Base-by-base conservation (phyloP, 2,113 vertebrate species). In the Oostethus manadensis region DNA sequence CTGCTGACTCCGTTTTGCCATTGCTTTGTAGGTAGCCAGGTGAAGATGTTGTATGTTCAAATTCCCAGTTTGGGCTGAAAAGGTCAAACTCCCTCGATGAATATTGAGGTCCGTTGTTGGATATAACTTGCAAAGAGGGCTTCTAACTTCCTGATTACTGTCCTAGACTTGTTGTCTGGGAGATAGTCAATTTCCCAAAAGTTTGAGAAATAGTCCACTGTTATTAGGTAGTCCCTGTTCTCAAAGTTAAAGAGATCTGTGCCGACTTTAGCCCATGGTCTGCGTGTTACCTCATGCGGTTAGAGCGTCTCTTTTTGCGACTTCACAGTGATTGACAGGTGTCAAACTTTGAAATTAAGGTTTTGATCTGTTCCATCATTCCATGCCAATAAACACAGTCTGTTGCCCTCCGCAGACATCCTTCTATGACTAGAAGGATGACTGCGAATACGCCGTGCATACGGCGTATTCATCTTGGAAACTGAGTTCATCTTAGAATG, bases 401-500 rank as follows among this genome's bases (percentile, higher is more conserved):
- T 62, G 60, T 51, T 5, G 70, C 58, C 5, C 58, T 17, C 20
- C 62, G 18, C 1, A 78, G 42, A 33, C 43, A 71, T 47, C 56
- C 64, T 51, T 74, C 71, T 8, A 57, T 21, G 3, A 44, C 56
- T 35, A 40, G 45, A 8, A n/a, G n/a, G n/a, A n/a, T n/a, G n/a
- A n/a, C n/a, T 68, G 64, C 48, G 68, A 48, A 13, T 29, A 71
- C n/a, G n/a, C n/a, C n/a, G 49, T 71, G 61, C 3, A 63, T 20
- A 1, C 18, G n/a, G n/a, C 22, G 17, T 2, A 22, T 56, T 55
- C 33, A 3, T 1, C 3, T 10, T 10, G 1, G 4, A 40, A n/a
- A n/a, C n/a, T n/a, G n/a, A 38, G 23, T 13, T 46, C 23, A 11
- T 23, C 71, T 18, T 51, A 47, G 22, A 56, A 53, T 10, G 6